Base-by-base conservation (phyloP, 1,140 invertebrate species). In the Lepidurus apus region DNA sequence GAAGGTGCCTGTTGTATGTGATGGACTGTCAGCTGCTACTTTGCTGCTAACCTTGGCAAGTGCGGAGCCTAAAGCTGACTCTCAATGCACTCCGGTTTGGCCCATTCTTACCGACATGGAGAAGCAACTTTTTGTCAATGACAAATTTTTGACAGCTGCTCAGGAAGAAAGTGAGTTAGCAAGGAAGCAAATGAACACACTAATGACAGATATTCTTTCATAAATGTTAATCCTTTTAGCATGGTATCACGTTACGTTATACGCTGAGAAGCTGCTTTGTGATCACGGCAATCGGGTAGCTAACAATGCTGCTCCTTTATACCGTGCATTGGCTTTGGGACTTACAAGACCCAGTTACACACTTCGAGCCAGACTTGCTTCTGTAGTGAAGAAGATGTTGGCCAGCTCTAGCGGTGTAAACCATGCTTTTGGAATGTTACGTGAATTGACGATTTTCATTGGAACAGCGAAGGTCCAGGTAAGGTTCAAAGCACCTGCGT, bases 111-210 rank as follows among this genome's bases (percentile, higher is more conserved):
- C 90, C 34, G 91, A 93, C 84, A 85, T 90, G 80, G 90, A 93
- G 26, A 95, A 94, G 82, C 91, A 93, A 81, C 86, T 91, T 74
- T 93, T 95, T 83, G 89, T 94, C 65, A 90, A 91, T 74, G 95
- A 97, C 80, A 93, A 95, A 81, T 92, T 93, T 84, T 85, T 95
- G 43, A 83, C 88, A 11, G 86, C 89, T 24, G 91, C 90, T 73
- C 84, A 87, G n/a, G 89, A 92, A 81, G 92, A 95, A 77, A 86
- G 89, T 89, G 82, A 85, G 85, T 83, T 76, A 78, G 1, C 17
- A 9, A 65, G 21, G 9, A 42, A 45, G 74, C 2, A 73, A 75
- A 11, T 42, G 17, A 73, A 42, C 13, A 21, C 4, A 34, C 34
- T 34, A 34, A 34, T 4, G 80, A 17, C 9, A 44, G 42, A 73